These are phyloP conservation scores for Seriola dumerili DNA, from an alignment of 2,113 vertebrate genomes.

Conservation along the genomic window DNA sequence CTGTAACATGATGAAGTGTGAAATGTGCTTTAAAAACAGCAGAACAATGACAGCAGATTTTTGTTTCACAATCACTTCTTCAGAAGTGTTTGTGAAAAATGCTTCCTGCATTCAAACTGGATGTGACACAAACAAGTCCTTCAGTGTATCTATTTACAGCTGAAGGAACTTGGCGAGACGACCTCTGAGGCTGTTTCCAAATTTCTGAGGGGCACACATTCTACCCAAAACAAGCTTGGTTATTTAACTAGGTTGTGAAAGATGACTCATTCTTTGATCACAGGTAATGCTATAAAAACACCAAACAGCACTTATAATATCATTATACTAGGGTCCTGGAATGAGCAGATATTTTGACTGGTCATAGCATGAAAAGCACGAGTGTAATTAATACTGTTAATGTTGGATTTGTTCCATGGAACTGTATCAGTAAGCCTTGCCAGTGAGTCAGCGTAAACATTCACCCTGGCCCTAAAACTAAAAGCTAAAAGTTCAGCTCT, in stretches of 20 bases:
- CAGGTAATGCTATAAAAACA: background rate
- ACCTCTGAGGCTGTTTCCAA: background rate
- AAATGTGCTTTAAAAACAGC: background rate
- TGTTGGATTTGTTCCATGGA: background rate
- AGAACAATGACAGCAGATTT: background rate
- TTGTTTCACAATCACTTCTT: slow-evolving; percentile 60
- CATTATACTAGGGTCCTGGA: background rate
- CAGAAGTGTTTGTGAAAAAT: slow-evolving; percentile 29
- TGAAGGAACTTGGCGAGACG: slow-evolving; percentile 5
- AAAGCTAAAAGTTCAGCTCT: background rate
- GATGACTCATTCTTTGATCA: background rate
- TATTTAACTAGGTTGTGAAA: background rate
- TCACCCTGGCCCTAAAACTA: background rate
- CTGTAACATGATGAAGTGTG: background rate
- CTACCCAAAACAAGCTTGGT: slow-evolving; percentile 3
- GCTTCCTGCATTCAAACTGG: slow-evolving; percentile 48
- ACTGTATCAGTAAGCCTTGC: background rate
- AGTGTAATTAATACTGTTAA: background rate
- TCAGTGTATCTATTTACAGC: slow-evolving; percentile 15
- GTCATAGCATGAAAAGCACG: background rate
- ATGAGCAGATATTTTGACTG: background rate
- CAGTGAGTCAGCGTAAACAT: background rate
- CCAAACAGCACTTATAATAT: background rate
- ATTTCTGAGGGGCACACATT: background rate
- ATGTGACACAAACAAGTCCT: slow-evolving; percentile 9